phyloP scores from a whole-genome alignment of 2,888 invertebrate species.

The Ypsolopha sequella region DNA sequence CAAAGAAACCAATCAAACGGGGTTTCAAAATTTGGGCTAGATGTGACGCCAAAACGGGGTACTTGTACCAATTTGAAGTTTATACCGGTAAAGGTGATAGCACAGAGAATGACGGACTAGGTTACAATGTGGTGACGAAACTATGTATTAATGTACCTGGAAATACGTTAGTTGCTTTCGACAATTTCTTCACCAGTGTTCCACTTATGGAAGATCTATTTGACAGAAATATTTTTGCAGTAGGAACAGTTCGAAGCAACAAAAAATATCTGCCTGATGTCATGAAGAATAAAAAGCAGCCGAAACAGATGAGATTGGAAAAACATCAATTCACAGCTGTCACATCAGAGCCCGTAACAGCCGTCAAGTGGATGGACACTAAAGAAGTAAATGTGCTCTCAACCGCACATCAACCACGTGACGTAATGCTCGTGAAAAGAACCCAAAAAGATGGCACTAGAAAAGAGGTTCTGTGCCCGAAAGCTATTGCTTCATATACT shows the following conservation, averaged over 20 bases:
- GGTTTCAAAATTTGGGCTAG: constrained; percentile 17
- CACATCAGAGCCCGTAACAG: background rate
- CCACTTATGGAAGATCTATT: background rate
- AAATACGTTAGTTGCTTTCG: constrained; percentile 6
- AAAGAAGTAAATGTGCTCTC: background rate
- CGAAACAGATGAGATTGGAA: background rate
- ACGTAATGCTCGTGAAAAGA: background rate
- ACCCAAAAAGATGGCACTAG: constrained; percentile 7
- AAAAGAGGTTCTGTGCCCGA: background rate
- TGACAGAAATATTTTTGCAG: background rate
- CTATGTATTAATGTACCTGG: constrained; percentile 1
- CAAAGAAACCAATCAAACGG: constrained; percentile 14
- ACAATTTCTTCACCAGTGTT: constrained; percentile 6
- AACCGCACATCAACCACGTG: background rate
- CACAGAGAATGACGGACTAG: background rate
- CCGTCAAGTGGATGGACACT: background rate
- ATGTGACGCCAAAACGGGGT: constrained; percentile 6
- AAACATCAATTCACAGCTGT: background rate
- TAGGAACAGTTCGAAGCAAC: background rate
- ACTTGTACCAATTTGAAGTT: constrained; percentile 2
- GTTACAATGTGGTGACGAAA: constrained; percentile 2
- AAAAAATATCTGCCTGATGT: background rate
- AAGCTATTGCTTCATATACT: constrained; percentile 1
- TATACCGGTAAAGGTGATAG: constrained; percentile 4
- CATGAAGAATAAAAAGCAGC: background rate